Conservation (phyloP, 2,113 vertebrate species). For the Syrmaticus mikado region DNA sequence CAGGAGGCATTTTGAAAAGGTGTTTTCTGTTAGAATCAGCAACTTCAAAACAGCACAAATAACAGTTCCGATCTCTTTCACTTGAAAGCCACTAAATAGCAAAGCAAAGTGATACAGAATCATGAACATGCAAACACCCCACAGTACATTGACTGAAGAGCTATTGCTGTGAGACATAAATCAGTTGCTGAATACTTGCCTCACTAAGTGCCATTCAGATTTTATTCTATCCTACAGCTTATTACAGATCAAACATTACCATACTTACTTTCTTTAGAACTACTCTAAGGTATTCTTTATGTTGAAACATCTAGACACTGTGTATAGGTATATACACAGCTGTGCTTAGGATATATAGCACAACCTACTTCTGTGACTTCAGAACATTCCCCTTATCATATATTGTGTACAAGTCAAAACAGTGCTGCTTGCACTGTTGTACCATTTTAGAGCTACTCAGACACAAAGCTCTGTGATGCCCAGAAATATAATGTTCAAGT, state of each 20-base stretch:
- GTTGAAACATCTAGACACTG: not conserved
- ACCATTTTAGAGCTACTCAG: not conserved
- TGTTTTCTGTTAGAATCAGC: not conserved
- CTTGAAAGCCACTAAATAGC: not conserved
- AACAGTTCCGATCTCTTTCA: not conserved
- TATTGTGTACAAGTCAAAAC: not conserved
- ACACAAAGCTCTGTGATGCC: not conserved
- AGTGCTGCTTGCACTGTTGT: not conserved
- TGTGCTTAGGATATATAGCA: rapidly evolving
- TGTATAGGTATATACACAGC: not conserved
- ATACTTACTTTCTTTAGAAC: not conserved
- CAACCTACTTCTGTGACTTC: not conserved
- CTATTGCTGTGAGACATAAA: not conserved
- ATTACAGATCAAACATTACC: not conserved
- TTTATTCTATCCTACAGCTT: not conserved
- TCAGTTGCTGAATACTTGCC: not conserved
- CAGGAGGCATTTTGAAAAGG: not conserved
- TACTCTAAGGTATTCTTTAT: not conserved
- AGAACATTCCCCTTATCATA: not conserved
- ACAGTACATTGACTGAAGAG: not conserved
- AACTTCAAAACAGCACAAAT: not conserved
- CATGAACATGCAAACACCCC: too few relatives aligned
- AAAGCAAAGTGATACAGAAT: not conserved
- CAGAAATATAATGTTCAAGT: not conserved
- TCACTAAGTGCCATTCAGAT: not conserved